Evolutionary conservation across 2,888 invertebrate genomes (phyloP), one percentile per base, ranked within the genome.

Genomic region (Pollenia griseotomentosa): DNA sequence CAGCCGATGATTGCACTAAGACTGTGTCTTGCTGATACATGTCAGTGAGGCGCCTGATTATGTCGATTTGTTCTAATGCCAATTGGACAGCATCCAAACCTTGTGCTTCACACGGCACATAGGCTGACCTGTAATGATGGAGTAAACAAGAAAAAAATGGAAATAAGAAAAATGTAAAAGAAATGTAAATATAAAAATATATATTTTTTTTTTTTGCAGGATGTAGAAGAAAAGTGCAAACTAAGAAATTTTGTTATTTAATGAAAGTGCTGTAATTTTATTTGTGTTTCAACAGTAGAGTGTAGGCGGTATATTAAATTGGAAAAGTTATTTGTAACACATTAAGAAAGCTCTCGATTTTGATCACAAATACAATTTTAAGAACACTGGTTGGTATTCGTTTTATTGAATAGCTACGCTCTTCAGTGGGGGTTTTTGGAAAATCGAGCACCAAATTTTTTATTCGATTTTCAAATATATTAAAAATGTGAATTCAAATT

Each of bases 61-160:
- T 97, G 94, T 97, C 97, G 93, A 97, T 97, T 94, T 97, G 97
- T 93, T 97, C 97, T 90, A 97, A 94, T 87, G 97, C 97, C 90
- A 97, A 94, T 93, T 97, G 97, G 92, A 96, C 97, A 78, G 97
- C 97, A 92, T 97, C 97, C 92, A 96, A 94, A 92, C 97, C 96
- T 91, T 97, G 96, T 42, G 97, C 96, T 89, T 96, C 97, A 92
- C 97, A 97, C 89, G 97, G 97, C 91, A 97, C 97, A 93, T 97
- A 97, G 88, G 97, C 97, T 88, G 97, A 97, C 93, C 93, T 93
- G 91, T 75, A 91, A 82, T 48, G 48, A 73, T 42, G 11, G 40
- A 68, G 33, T 40, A 51, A 70, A 48, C 55, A 70, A 51, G 19
- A 78, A 80, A 11, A 14, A 44, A 57, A 55, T 46, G 42, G 5